Conservation (phyloP, 2,888 invertebrate genomes). For the Neoaliturus tenellus region DNA sequence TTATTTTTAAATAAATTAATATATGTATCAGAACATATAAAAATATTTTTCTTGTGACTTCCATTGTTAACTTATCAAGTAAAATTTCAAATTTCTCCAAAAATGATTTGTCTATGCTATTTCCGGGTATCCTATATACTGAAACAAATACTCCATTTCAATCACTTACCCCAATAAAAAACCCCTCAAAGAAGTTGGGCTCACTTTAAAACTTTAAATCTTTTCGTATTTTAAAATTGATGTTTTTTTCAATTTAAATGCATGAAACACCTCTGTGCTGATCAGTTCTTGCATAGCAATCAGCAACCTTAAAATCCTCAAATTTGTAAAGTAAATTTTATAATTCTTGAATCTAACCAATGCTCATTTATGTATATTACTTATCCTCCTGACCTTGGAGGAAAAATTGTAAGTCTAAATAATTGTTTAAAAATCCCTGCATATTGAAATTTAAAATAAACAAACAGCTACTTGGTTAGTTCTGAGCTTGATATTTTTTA, state of each 20-base stretch:
- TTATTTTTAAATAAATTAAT: not conserved
- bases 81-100: not conserved
- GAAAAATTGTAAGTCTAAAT: not conserved
- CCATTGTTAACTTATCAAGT: not conserved
- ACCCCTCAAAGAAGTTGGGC: not conserved
- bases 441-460: not conserved
- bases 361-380: not conserved
- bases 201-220: not conserved
- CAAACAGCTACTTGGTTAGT: not conserved
- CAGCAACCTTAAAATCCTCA: not conserved
- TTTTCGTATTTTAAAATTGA: not conserved
- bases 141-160: not conserved
- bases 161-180: not conserved
- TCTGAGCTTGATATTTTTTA: not conserved
- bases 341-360: not conserved
- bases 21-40: slow-evolving; percentile 11
- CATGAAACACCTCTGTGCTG: not conserved
- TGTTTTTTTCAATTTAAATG: not conserved
- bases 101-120: not conserved
- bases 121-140: not conserved
- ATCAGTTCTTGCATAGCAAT: not conserved
- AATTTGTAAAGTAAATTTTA: no score
- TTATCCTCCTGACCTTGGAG: not conserved
- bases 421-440: no score
- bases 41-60: not conserved